Conservation (phyloP, 1,140 invertebrate genomes). For the Neelides sp. region DNA sequence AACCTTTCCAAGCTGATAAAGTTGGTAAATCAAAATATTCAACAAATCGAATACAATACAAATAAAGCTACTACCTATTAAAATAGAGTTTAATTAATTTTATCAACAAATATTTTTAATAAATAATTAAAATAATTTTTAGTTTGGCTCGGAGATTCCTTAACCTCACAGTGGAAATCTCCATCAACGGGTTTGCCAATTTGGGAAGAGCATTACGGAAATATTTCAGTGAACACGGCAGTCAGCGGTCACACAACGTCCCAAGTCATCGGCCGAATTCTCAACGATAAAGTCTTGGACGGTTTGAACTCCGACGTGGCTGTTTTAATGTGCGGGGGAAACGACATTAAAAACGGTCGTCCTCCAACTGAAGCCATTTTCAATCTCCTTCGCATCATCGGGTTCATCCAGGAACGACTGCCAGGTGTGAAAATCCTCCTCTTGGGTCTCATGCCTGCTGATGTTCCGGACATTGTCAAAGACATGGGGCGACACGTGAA, state of each 20-base stretch:
- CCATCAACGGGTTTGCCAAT: background rate
- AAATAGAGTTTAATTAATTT: too few species aligned
- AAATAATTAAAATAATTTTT: background rate
- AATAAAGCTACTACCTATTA: too few species aligned
- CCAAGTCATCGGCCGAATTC: slow-evolving; percentile 2
- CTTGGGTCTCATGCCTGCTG: slow-evolving; percentile 2
- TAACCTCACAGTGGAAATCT: slow-evolving; percentile 4
- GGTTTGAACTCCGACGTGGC: slow-evolving; percentile 14
- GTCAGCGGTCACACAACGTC: background rate
- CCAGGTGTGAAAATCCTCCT: slow-evolving; percentile 5
- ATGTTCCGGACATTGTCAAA: background rate
- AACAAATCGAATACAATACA: too few species aligned
- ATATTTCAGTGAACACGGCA: background rate
- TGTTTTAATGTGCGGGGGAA: slow-evolving; percentile 9
- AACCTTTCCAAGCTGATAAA: too few species aligned
- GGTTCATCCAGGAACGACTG: background rate
- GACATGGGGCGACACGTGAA: background rate
- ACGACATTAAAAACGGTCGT: background rate
- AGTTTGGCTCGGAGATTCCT: slow-evolving; percentile 16
- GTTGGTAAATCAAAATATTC: too few species aligned
- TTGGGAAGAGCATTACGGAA: slow-evolving; percentile 4
- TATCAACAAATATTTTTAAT: too few species aligned
- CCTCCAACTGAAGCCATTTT: background rate
- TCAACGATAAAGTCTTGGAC: background rate
- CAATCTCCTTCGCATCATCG: slow-evolving; percentile 6